These are phyloP conservation scores for Pseudois nayaur DNA, from an alignment of 2,113 vertebrate genomes.

Conservation along the genomic window DNA sequence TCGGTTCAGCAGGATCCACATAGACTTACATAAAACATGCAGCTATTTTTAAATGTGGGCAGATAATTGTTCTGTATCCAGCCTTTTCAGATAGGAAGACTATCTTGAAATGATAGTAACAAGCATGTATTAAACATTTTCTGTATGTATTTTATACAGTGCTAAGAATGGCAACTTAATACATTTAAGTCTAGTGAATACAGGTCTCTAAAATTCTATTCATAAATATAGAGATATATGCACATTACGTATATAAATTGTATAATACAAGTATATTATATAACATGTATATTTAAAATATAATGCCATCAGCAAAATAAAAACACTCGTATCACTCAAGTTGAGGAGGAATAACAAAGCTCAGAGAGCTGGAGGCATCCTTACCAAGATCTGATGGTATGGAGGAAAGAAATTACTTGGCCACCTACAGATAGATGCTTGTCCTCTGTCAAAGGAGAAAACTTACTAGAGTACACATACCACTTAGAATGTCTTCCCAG, in stretches of 20 bases:
- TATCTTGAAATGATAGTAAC: background rate
- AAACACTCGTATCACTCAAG: background rate
- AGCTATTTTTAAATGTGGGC: background rate
- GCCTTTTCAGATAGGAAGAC: background rate
- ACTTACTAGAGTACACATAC: background rate
- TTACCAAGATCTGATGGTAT: background rate
- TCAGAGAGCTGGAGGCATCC: background rate
- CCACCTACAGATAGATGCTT: background rate
- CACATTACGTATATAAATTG: background rate
- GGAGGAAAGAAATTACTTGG: background rate
- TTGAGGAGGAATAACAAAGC: background rate
- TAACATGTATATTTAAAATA: background rate
- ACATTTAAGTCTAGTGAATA: background rate
- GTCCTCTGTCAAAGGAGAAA: background rate
- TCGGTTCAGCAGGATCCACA: background rate
- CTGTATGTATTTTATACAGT: background rate
- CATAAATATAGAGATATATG: background rate
- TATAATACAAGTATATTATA: background rate
- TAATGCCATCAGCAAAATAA: background rate
- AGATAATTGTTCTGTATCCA: background rate
- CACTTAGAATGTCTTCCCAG: background rate
- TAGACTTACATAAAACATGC: background rate
- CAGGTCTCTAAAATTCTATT: background rate
- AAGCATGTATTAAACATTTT: background rate
- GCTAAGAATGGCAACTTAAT: background rate